Evolutionary conservation across 2,113 vertebrate genomes (phyloP).

Genomic region (Gopherus evgoodei): DNA sequence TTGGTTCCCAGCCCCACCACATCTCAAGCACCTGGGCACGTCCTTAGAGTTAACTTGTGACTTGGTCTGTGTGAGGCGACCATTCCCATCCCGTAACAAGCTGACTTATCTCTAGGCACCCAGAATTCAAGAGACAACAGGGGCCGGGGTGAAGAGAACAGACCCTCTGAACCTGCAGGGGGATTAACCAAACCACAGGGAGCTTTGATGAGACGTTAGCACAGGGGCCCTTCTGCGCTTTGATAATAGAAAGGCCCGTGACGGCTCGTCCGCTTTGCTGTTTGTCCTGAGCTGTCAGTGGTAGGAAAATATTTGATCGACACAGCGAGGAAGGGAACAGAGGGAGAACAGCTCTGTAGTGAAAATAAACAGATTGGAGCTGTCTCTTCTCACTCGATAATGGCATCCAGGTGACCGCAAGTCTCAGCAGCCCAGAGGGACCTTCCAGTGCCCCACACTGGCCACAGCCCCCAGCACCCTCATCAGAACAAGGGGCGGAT

Average conservation of each 20-base stretch:
- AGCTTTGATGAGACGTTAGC: background rate
- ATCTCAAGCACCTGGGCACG: too few species aligned
- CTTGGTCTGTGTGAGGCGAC: too few species aligned
- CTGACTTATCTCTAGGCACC: background rate
- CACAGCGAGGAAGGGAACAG: background rate
- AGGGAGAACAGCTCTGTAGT: background rate
- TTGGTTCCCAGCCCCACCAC: background rate
- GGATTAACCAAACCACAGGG: accelerated
- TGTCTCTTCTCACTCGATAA: background rate
- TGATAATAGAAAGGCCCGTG: background rate
- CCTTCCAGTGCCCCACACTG: background rate
- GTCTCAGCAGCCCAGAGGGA: background rate
- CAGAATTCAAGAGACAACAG: background rate
- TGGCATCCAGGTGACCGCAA: background rate
- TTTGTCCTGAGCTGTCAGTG: accelerated
- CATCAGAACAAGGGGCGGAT: background rate
- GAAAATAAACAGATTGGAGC: slow-evolving; percentile 22
- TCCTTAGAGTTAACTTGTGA: too few species aligned
- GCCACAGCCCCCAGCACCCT: background rate
- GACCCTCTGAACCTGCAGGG: accelerated
- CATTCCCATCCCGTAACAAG: background rate
- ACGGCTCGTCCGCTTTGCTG: background rate
- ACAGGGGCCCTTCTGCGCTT: background rate
- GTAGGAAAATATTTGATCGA: background rate
- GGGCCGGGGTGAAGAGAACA: background rate